Percentiles rank a stretch among this genome's conserved stretches.
Evolutionary conservation across 2,113 vertebrate genomes (phyloP).

Genomic region (Pluvialis apricaria): DNA sequence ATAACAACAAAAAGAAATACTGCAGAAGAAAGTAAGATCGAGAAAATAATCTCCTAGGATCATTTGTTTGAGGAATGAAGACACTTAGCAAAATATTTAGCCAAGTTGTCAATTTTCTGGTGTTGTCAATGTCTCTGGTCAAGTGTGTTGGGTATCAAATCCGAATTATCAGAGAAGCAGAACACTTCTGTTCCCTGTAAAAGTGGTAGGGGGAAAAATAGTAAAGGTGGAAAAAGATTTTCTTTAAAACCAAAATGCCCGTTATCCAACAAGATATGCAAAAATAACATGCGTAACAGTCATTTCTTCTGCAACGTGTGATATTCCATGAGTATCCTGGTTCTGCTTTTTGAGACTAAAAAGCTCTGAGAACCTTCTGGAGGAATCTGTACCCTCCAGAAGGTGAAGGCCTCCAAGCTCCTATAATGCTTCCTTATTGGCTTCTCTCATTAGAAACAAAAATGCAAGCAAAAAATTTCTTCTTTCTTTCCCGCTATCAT

Average conservation of each 20-base stretch:
- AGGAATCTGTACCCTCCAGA: neutral
- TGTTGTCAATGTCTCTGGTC: neutral
- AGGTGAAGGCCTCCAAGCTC: neutral
- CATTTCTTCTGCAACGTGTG: neutral
- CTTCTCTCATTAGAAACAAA: neutral
- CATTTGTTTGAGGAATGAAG: neutral
- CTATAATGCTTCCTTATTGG: neutral
- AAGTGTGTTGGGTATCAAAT: neutral
- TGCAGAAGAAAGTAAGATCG: neutral
- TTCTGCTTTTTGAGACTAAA: neutral
- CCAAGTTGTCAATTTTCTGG: neutral
- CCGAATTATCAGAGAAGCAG: neutral
- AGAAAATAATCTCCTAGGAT: neutral
- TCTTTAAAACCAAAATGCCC: neutral
- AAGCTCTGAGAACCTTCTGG: neutral
- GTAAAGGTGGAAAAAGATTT: neutral
- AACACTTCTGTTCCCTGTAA: neutral
- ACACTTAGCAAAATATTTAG: neutral
- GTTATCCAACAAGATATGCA: neutral
- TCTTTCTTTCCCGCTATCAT: neutral
- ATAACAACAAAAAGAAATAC: neutral
- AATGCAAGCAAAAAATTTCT: neutral
- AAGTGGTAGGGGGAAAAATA: neutral
- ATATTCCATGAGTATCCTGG: neutral
- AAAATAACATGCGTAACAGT: neutral